These are phyloP conservation scores for Sitodiplosis mosellana DNA, from an alignment of 1,140 invertebrate genomes.

Conservation along the genomic window DNA sequence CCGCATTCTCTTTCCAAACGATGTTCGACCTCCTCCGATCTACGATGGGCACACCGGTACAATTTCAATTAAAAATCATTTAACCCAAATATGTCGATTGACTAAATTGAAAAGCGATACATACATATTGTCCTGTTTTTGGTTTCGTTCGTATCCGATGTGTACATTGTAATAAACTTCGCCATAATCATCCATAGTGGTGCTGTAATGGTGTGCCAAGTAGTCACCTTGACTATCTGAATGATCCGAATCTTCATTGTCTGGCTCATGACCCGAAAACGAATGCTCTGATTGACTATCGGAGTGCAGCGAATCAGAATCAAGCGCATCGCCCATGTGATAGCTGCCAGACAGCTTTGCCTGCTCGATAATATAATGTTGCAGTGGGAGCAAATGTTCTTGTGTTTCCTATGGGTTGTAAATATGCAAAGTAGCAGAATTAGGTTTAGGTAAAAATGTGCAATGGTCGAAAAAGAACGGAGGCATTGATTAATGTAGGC, in stretches of 20 bases:
- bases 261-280: constrained; percentile 41
- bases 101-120: not conserved
- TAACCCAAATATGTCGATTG: not conserved
- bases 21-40: constrained; percentile 24
- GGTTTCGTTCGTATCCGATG: constrained; percentile 24
- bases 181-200: constrained; percentile 25
- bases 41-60: constrained; percentile 1
- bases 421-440: too few species aligned
- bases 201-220: constrained; percentile 32
- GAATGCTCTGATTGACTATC: constrained; percentile 33
- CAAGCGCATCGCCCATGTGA: constrained; percentile 42
- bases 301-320: constrained; percentile 46
- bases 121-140: constrained; percentile 10
- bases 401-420: constrained; percentile 31
- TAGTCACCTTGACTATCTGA: constrained; percentile 42
- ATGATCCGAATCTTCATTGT: constrained; percentile 47
- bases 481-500: constrained; percentile 1
- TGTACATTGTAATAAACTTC: constrained; percentile 37
- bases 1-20: constrained; percentile 20
- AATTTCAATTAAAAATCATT: not conserved
- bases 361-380: constrained; percentile 77
- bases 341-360: constrained; percentile 55
- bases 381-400: constrained; percentile 58
- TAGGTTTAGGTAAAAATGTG: not conserved
- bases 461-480: not conserved